These are phyloP conservation scores for Perodicticus potto DNA, from an alignment of 2,797 vertebrate genomes.

Conservation along the genomic window DNA sequence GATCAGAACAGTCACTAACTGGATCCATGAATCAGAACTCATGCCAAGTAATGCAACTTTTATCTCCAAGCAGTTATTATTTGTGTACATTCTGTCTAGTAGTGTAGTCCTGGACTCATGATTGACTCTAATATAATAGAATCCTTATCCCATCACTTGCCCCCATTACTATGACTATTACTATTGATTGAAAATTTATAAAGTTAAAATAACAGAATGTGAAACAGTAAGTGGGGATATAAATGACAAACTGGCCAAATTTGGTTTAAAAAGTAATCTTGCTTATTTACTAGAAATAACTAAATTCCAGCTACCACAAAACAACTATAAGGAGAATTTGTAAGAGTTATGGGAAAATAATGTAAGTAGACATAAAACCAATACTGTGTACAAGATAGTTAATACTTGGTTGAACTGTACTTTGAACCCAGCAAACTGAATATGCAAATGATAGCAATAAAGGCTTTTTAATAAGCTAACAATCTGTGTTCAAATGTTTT, in stretches of 20 bases:
- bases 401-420: constrained; percentile 10
- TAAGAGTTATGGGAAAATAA: constrained; percentile 40
- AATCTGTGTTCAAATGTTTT: constrained; percentile 18
- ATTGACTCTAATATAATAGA: neutral
- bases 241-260: neutral
- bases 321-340: constrained; percentile 54
- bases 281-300: constrained; percentile 58
- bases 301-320: constrained; percentile 26
- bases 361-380: constrained; percentile 40
- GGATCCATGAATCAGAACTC: neutral
- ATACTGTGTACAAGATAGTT: constrained; percentile 29
- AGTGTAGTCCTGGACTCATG: too few relatives aligned
- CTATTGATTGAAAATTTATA: neutral
- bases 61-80: neutral
- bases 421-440: constrained; percentile 52
- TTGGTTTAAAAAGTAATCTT: constrained; percentile 32
- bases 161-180: neutral
- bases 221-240: neutral
- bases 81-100: neutral
- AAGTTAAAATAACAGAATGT: neutral
- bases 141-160: neutral
- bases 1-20: neutral
- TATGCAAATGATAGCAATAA: constrained; percentile 43
- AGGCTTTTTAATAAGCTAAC: constrained; percentile 32
- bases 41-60: neutral